Conservation (phyloP, 2,888 invertebrate species). For the Apamea crenata region DNA sequence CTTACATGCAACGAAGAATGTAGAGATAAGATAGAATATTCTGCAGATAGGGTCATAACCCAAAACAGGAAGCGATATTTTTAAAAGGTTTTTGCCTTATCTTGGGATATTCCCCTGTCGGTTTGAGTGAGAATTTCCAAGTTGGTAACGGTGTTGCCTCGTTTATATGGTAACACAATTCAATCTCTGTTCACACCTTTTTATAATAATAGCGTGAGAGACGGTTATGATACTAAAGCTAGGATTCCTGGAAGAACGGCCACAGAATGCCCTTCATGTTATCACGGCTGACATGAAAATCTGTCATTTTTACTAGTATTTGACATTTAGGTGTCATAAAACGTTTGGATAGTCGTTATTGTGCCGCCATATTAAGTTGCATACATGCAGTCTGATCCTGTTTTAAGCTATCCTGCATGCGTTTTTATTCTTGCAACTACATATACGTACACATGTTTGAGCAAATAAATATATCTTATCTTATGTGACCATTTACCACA, state of each 20-base stretch:
- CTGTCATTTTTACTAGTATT: background rate
- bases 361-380: no score
- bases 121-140: slow-evolving; percentile 15
- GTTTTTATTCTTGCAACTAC: no score
- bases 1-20: slow-evolving; percentile 26
- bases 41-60: slow-evolving; percentile 27
- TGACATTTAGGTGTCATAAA: background rate
- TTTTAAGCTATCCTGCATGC: no score
- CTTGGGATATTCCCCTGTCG: slow-evolving; percentile 22
- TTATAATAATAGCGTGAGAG: slow-evolving; percentile 6
- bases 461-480: no score
- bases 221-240: background rate
- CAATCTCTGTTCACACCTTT: slow-evolving; percentile 38
- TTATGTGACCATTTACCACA: background rate
- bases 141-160: slow-evolving; percentile 18
- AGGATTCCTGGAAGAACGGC: background rate
- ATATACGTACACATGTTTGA: no score
- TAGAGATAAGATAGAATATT: slow-evolving; percentile 35
- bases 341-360: background rate
- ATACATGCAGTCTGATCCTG: no score
- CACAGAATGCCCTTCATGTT: background rate
- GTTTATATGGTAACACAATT: slow-evolving; percentile 39
- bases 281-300: background rate
- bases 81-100: slow-evolving; percentile 39
- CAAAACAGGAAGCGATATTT: slow-evolving; percentile 27